Evolutionary conservation across 2,113 vertebrate species (phyloP).

Genomic region (Vanacampus margaritifer): DNA sequence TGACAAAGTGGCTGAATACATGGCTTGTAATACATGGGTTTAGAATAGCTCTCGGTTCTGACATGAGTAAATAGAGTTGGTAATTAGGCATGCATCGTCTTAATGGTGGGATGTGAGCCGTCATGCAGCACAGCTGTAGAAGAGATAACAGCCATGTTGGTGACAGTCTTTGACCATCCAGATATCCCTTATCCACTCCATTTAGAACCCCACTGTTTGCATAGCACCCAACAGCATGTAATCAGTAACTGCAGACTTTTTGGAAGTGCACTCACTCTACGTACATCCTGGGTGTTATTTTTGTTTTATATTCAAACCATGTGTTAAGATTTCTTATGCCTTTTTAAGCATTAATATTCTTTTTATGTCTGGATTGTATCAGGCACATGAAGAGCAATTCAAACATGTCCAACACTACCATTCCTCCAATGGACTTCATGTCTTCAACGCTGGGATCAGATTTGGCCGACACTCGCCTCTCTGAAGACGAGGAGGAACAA

Average conservation of each 20-base stretch:
- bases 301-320: slow-evolving; percentile 5
- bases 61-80: slow-evolving; percentile 72
- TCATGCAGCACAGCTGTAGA: slow-evolving; percentile 69
- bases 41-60: slow-evolving; percentile 61
- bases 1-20: slow-evolving; percentile 56
- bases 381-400: slow-evolving; percentile 95
- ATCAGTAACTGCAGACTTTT: slow-evolving; percentile 55
- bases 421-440: slow-evolving; percentile 87
- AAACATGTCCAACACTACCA: slow-evolving; percentile 81
- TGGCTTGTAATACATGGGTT: slow-evolving; percentile 71
- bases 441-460: slow-evolving; percentile 89
- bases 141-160: slow-evolving; percentile 72
- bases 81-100: slow-evolving; percentile 69
- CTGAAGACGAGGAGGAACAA: slow-evolving; percentile 80
- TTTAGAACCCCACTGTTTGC: slow-evolving; percentile 69
- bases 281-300: slow-evolving; percentile 27
- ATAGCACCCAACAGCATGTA: slow-evolving; percentile 53
- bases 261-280: slow-evolving; percentile 34
- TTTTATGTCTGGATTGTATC: slow-evolving; percentile 42
- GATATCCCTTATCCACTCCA: slow-evolving; percentile 66
- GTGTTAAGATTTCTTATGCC: background rate
- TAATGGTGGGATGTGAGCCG: slow-evolving; percentile 59
- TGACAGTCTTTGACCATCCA: slow-evolving; percentile 69
- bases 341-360: slow-evolving; percentile 21
- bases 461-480: slow-evolving; percentile 84